These are phyloP conservation scores for Rhea americana DNA, from an alignment of 2,113 vertebrate genomes.

Conservation along the genomic window DNA sequence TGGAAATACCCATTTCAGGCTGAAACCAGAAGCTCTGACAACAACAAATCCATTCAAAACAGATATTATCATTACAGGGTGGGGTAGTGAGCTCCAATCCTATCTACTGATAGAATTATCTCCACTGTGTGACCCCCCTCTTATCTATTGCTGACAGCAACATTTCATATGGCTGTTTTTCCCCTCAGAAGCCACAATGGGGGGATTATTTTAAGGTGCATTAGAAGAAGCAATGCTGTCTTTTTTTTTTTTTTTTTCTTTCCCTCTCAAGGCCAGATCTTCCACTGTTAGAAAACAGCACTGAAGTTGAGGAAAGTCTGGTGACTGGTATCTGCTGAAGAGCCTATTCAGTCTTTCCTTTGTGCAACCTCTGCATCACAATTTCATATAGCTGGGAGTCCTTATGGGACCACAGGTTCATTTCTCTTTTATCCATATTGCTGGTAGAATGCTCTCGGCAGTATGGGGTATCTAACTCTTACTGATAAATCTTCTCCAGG, in stretches of 20 bases:
- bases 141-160: slow-evolving; percentile 30
- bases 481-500: neutral
- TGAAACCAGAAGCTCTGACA: slow-evolving; percentile 41
- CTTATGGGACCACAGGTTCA: neutral
- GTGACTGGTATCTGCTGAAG: neutral
- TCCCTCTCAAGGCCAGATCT: neutral
- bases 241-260: neutral
- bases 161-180: slow-evolving; percentile 8
- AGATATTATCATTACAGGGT: neutral
- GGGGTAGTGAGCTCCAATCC: neutral
- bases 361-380: neutral
- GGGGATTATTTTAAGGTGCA: slow-evolving; percentile 14
- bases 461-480: neutral
- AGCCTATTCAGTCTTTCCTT: neutral
- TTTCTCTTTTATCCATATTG: neutral
- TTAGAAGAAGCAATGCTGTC: slow-evolving; percentile 6
- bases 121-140: neutral
- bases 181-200: neutral
- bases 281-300: neutral
- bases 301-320: neutral
- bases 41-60: slow-evolving; percentile 11
- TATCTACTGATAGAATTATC: slow-evolving; percentile 44
- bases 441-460: neutral
- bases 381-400: neutral
- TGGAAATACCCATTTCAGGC: slow-evolving; percentile 1